A percentile compares a stretch with the other conserved stretches of the same genome.
Conservation (phyloP, 2,113 vertebrate genomes). For the Oenanthe oenanthe region DNA sequence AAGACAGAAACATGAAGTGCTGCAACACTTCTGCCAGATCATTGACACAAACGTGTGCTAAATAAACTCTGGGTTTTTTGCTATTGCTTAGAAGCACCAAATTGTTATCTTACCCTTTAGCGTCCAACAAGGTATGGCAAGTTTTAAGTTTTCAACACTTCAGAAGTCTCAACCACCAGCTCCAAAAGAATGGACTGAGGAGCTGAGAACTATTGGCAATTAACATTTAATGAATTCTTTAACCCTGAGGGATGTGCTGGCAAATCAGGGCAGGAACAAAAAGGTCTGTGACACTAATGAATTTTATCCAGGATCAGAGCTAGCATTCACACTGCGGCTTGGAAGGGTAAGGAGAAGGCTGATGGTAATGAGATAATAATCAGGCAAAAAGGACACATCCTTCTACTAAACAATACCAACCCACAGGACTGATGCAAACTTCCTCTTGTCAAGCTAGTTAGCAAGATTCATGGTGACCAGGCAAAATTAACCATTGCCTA, state of each 20-base stretch:
- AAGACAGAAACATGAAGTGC: not conserved
- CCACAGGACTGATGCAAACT: not conserved
- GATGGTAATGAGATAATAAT: not conserved
- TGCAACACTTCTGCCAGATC: not conserved
- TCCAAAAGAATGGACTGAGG: not conserved
- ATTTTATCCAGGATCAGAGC: not conserved
- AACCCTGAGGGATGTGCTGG: not conserved
- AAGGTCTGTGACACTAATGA: fast-evolving
- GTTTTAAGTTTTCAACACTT: not conserved
- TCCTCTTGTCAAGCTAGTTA: not conserved
- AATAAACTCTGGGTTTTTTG: fast-evolving
- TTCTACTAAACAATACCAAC: not conserved
- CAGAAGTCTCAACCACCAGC: not conserved
- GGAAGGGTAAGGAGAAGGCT: not conserved
- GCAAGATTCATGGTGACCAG: not conserved
- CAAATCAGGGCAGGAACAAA: not conserved
- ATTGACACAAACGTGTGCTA: fast-evolving
- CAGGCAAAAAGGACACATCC: fast-evolving
- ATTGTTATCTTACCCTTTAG: not conserved
- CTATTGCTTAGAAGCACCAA: not conserved
- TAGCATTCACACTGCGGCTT: not conserved
- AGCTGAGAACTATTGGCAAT: fast-evolving
- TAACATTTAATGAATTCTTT: not conserved
- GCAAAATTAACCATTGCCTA: not conserved
- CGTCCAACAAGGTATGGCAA: too few species aligned